phyloP scores from a whole-genome alignment of 2,888 invertebrate species.

The Pandemis cinnamomeana region DNA sequence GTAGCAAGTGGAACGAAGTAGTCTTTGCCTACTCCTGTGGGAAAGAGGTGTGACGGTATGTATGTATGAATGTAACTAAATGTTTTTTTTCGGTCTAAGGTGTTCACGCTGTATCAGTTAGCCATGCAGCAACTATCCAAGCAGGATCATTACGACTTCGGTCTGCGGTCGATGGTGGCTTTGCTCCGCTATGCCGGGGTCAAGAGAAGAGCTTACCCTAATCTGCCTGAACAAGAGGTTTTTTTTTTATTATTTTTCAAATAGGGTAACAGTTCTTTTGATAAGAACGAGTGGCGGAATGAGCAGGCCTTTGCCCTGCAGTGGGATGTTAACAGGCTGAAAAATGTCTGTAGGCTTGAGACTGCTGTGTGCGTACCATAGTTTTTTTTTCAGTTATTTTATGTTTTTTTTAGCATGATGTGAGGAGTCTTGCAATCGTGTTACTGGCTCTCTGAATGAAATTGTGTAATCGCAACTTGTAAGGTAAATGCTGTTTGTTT shows the following conservation, averaged over 20 bases:
- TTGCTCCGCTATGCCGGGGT: constrained; percentile 93
- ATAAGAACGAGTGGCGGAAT: no score
- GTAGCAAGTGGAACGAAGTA: no score
- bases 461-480: no score
- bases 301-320: no score
- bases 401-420: no score
- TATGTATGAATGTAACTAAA: background rate
- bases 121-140: constrained; percentile 94
- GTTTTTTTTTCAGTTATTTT: no score
- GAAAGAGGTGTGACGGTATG: no score
- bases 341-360: background rate
- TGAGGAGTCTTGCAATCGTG: no score
- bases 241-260: constrained; percentile 11
- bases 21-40: no score
- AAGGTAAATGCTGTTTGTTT: background rate
- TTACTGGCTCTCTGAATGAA: no score
- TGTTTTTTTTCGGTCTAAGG: constrained; percentile 66
- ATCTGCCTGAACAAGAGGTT: constrained; percentile 91
- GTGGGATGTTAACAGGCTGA: background rate
- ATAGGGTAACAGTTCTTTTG: background rate
- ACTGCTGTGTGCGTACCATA: background rate
- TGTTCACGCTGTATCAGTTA: constrained; percentile 91
- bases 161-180: constrained; percentile 93
- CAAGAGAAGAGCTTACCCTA: constrained; percentile 88
- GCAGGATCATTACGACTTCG: constrained; percentile 96